Conservation (phyloP, 2,888 invertebrate genomes). For the Thereva nobilitata region DNA sequence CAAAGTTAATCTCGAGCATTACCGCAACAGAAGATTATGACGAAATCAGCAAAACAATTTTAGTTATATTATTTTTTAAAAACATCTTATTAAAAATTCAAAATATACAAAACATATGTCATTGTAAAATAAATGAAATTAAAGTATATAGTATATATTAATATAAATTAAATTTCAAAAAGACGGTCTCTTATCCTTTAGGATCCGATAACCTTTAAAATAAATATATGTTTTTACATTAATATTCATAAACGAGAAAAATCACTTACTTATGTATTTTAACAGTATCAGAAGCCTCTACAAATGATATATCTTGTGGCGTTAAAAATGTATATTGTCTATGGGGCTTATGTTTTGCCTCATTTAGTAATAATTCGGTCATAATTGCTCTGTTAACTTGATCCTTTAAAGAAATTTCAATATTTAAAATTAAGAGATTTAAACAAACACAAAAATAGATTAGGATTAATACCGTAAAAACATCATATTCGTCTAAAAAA, state of each 20-base stretch:
- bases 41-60: too few relatives aligned
- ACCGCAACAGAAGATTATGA: too few relatives aligned
- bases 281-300: constrained; percentile 60
- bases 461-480: constrained; percentile 98
- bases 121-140: too few relatives aligned
- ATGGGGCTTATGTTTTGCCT: constrained; percentile 68
- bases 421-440: constrained; percentile 1
- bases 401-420: constrained; percentile 65
- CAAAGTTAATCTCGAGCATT: too few relatives aligned
- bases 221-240: not conserved
- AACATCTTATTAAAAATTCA: too few relatives aligned
- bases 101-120: too few relatives aligned
- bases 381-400: constrained; percentile 79
- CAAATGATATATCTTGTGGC: constrained; percentile 74
- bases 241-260: not conserved
- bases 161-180: too few relatives aligned
- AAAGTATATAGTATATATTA: too few relatives aligned
- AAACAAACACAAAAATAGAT: not conserved
- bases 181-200: not conserved
- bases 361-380: constrained; percentile 75
- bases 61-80: too few relatives aligned
- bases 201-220: constrained; percentile 11
- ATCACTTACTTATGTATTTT: constrained; percentile 64
- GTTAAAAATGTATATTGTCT: constrained; percentile 90
- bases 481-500: constrained; percentile 95